Conservation (phyloP, 2,797 vertebrate species). For the Lycodopsis pacificus region DNA sequence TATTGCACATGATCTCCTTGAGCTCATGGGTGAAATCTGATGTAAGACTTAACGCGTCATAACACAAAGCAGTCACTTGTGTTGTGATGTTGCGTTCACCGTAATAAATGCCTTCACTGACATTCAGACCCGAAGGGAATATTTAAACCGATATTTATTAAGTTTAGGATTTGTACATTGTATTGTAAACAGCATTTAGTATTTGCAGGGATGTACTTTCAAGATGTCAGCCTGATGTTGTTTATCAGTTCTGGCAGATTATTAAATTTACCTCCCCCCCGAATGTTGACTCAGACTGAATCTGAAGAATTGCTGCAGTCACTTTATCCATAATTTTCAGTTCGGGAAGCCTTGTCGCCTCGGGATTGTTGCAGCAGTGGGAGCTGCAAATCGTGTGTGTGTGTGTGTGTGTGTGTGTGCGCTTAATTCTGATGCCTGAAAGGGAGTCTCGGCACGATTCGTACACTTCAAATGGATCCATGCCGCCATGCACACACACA, state of each 20-base stretch:
- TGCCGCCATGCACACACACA: background rate
- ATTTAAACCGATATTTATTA: constrained; percentile 26
- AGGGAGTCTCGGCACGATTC: constrained; percentile 7
- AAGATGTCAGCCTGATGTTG: constrained; percentile 53
- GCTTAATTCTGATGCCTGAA: constrained; percentile 44
- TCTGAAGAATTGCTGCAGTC: constrained; percentile 62
- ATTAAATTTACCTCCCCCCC: constrained; percentile 47
- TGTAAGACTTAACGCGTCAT: constrained; percentile 1
- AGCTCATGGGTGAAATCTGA: background rate
- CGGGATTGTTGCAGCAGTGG: constrained; percentile 45
- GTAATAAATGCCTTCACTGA: constrained; percentile 18
- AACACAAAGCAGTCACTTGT: constrained; percentile 2
- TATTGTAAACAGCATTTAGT: constrained; percentile 19
- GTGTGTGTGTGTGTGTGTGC: no score
- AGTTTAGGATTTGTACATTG: background rate
- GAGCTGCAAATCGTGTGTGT: constrained; percentile 12
- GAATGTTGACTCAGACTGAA: constrained; percentile 49
- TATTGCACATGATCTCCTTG: background rate
- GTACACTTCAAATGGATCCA: constrained; percentile 6
- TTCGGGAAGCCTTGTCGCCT: constrained; percentile 60
- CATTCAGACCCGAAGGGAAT: constrained; percentile 20
- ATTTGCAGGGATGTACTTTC: constrained; percentile 48
- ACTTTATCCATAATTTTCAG: constrained; percentile 75
- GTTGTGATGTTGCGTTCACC: background rate
- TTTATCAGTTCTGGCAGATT: constrained; percentile 60